Base-by-base conservation (phyloP, 2,113 vertebrate genomes). In the Sturnus vulgaris region DNA sequence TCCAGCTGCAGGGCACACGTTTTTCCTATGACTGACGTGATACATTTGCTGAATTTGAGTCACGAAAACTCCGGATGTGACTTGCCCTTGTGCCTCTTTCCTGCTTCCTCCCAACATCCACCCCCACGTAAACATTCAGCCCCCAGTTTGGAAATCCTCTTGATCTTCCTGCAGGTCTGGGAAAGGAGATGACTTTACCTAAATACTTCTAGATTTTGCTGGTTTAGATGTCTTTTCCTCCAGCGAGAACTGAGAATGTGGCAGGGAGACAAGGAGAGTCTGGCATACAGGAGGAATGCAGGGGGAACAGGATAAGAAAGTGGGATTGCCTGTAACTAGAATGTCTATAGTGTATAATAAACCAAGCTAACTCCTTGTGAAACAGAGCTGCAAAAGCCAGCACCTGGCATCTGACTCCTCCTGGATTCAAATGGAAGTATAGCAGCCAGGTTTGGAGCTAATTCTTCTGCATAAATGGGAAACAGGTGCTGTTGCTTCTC, bases 301-400 rank as follows among this genome's bases (percentile, higher is more conserved):
- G 2, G 44, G 5, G 6, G n/a, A 80, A 42, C 6, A 82, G 27
- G 39, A 50, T 14, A 86, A 59, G 49, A 88, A 95, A 64, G 14
- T 1, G 5, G 15, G 15, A 7, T 15, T 81, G 47, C 10, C 31
- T 71, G 25, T 30, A 47, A 50, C 33, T 30, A 23, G 22, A 85
- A 31, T 0, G 5, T 25, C 20, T 77, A 64, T 6, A 69, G 7
- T 1, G 0, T 69, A n/a, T 52, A 80, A 82, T 66, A 92, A 76
- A 10, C 17, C 5, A 61, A 50, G 27, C 4, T 85, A 85, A 81
- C 63, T 92, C 24, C 37, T 63, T 3, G 15, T 81, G 79, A 64
- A 92, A 66, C 33, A 73, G 64, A 80, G 28, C 35, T 88, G 68
- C 27, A 93, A 92, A 95, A 93, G 20, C 47, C 76, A 88, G 28